A percentile compares a stretch with the other conserved stretches of the same genome.
phyloP scores from a whole-genome alignment of 2,797 vertebrate species.

The Leucoraja ocellata region DNA sequence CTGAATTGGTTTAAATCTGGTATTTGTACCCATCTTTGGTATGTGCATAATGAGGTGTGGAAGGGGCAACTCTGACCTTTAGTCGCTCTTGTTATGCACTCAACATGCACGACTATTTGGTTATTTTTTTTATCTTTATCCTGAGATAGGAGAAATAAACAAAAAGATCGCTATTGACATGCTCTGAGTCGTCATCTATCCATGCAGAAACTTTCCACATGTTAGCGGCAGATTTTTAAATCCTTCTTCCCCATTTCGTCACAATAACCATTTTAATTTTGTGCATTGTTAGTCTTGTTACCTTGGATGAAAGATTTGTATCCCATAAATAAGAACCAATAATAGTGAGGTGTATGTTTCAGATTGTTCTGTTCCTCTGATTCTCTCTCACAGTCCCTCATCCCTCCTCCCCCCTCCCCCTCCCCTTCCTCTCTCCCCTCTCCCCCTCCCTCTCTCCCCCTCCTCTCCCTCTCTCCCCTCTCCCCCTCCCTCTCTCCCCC shows the following conservation, averaged over 20 bases:
- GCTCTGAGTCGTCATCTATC: not conserved
- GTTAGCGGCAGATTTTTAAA: not conserved
- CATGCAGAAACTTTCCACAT: slow-evolving; percentile 11
- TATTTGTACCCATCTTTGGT: slow-evolving; percentile 10
- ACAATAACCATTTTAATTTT: not conserved
- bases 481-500: too few relatives aligned
- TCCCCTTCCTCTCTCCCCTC: too few relatives aligned
- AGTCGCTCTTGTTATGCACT: slow-evolving; percentile 10
- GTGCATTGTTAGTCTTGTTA: not conserved
- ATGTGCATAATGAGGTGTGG: slow-evolving; percentile 25
- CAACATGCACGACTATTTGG: slow-evolving; percentile 2
- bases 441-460: too few relatives aligned
- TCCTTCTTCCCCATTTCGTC: not conserved
- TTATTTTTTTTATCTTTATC: slow-evolving; percentile 24
- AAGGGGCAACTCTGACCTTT: slow-evolving; percentile 6
- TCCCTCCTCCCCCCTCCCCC: too few relatives aligned
- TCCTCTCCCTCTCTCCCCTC: too few relatives aligned
- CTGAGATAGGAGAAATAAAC: slow-evolving; percentile 29
- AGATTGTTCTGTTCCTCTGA: not conserved
- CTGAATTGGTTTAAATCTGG: slow-evolving; percentile 16
- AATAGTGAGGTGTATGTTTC: not conserved
- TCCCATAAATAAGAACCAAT: not conserved
- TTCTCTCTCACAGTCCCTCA: not conserved
- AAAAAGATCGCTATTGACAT: slow-evolving; percentile 6
- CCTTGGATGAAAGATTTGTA: not conserved